These are phyloP conservation scores for Dipodomys ordii DNA, from an alignment of 2,113 vertebrate species.

Conservation along the genomic window DNA sequence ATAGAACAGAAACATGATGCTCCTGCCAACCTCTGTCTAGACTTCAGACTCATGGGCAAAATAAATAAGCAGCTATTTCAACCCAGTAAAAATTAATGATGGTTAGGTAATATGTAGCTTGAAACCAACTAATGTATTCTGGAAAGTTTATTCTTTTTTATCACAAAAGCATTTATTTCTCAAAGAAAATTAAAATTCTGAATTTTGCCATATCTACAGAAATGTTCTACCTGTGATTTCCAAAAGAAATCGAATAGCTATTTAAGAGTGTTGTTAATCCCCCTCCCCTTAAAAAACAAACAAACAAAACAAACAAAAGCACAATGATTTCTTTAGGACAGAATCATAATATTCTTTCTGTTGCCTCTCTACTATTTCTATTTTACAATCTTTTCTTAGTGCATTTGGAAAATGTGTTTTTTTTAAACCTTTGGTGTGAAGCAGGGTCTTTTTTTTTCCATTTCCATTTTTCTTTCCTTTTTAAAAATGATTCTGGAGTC, in stretches of 20 bases:
- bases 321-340: conserved; percentile 73
- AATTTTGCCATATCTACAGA: conserved; percentile 83
- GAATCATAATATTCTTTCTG: conserved; percentile 80
- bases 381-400: conserved; percentile 84
- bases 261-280: conserved; percentile 74
- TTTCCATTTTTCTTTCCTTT: conserved; percentile 78
- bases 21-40: background rate
- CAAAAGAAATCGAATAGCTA: conserved; percentile 71
- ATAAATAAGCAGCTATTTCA: conserved; percentile 61
- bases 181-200: conserved; percentile 83
- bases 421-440: conserved; percentile 89
- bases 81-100: conserved; percentile 37
- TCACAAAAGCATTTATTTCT: conserved; percentile 82
- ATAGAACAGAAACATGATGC: background rate
- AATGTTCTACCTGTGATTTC: conserved; percentile 81
- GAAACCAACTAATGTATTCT: conserved; percentile 18
- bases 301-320: background rate
- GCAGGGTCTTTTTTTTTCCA: conserved; percentile 81
- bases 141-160: conserved; percentile 7
- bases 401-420: conserved; percentile 86
- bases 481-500: conserved; percentile 85
- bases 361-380: conserved; percentile 80
- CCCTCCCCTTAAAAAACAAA: background rate
- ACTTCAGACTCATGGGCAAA: conserved; percentile 25
- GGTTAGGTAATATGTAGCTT: conserved; percentile 70